Base-by-base conservation (phyloP, 2,113 vertebrate species). In the Rhea pennata region DNA sequence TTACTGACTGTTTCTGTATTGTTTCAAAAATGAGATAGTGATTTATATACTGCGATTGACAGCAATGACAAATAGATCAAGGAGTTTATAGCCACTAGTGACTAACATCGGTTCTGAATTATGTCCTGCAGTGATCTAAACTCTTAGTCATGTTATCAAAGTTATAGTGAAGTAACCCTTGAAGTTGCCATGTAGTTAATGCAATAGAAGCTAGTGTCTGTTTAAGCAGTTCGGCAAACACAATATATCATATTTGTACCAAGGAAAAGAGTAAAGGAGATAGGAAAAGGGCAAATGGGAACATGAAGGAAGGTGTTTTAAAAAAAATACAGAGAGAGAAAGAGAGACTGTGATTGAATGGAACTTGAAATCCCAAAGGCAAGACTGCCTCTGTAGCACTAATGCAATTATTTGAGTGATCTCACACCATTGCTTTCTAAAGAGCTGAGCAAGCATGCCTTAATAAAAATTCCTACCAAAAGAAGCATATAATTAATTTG, bases 401-500 rank as follows among this genome's bases (percentile, higher is more conserved):
- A 94, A 92, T 86, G 78, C 50, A 85, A 97, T 96, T 92, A 94
- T 59, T 81, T 42, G 86, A 91, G 73, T 46, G 46, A 79, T 92
- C 87, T 95, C 88, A 5, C 42, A 76, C 80, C 70, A 90, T 66
- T 89, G 23, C 73, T 85, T 97, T 97, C 75, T 56, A 93, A 97
- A 95, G 84, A 94, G 88, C 92, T 94, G 93, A 96, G 90, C 51
- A 90, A 95, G 94, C 92, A 46, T 74, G 70, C 84, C 77, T 54
- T 76, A 76, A 93, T 93, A 93, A 51, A 7, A 5, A 94, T 53
- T 50, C 66, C 59, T 58, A 79, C n/a, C 80, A 95, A 96, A 96
- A 59, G 87, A 95, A 91, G 64, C 74, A 82, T 75, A 77, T 71
- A 89, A 88, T 95, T 92, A 92, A 88, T 97, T 94, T 95, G 93